Conservation (phyloP, 2,888 invertebrate species). For the Drosophila melanosoma region DNA sequence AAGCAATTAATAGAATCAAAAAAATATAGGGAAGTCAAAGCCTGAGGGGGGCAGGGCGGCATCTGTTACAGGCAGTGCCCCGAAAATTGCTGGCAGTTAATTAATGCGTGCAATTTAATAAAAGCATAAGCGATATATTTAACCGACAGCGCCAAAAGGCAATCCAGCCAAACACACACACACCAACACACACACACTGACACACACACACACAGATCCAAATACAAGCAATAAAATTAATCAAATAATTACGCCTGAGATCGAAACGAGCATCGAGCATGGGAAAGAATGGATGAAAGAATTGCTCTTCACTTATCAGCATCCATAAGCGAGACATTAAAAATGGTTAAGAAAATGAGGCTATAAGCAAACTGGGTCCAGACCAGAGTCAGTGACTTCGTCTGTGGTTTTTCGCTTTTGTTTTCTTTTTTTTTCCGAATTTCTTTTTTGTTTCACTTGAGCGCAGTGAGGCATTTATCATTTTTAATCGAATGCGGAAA, state of each 20-base stretch:
- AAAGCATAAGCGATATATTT: constrained; percentile 79
- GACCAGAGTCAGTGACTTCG: constrained; percentile 32
- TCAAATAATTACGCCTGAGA: constrained; percentile 71
- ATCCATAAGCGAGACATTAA: constrained; percentile 74
- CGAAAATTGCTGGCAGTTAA: constrained; percentile 56
- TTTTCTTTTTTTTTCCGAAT: constrained; percentile 33
- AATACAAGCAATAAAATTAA: constrained; percentile 74
- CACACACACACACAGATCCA: constrained; percentile 10
- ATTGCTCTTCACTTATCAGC: constrained; percentile 69
- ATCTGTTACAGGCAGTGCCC: constrained; percentile 39
- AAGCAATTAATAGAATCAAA: constrained; percentile 62
- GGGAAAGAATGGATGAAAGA: constrained; percentile 15
- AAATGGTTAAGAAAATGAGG: constrained; percentile 66
- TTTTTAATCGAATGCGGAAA: constrained; percentile 82
- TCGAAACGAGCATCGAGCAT: constrained; percentile 9
- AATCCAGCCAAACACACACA: constrained; percentile 8
- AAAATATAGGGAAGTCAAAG: background rate
- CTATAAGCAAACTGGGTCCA: constrained; percentile 42
- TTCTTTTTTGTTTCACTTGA: constrained; percentile 63
- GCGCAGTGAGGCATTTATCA: constrained; percentile 76
- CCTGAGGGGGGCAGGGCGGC: background rate
- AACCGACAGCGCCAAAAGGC: constrained; percentile 40
- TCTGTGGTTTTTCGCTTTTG: constrained; percentile 23
- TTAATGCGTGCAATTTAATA: constrained; percentile 78
- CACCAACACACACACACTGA: constrained; percentile 9